phyloP scores from a whole-genome alignment of 2,113 vertebrate species.

The Uria lomvia region DNA sequence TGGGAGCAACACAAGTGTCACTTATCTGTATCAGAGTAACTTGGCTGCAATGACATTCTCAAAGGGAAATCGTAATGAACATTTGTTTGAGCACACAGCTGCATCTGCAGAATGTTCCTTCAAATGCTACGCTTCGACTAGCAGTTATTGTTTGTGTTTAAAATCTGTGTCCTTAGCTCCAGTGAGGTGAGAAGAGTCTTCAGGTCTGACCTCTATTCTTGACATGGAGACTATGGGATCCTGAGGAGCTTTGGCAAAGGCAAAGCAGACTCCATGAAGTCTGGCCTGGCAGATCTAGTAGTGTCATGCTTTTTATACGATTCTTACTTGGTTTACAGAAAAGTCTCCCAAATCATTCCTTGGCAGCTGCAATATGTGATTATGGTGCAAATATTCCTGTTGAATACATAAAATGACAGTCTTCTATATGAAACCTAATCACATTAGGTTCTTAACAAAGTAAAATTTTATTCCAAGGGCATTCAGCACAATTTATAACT shows the following conservation, averaged over 20 bases:
- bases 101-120: background rate
- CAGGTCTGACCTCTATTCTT: background rate
- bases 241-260: background rate
- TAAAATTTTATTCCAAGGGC: background rate
- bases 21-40: background rate
- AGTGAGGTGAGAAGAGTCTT: background rate
- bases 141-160: background rate
- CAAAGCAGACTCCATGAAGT: background rate
- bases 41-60: background rate
- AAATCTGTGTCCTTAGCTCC: background rate
- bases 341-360: background rate
- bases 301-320: background rate
- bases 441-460: background rate
- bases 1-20: background rate
- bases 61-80: background rate
- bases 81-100: background rate
- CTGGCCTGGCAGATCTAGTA: background rate
- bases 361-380: background rate
- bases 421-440: background rate
- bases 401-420: background rate
- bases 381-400: background rate
- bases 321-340: background rate
- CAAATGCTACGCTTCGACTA: background rate
- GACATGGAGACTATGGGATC: background rate
- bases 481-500: background rate